Percentiles rank a stretch among this genome's conserved stretches.
These are phyloP conservation scores for Willisornis vidua DNA, from an alignment of 2,113 vertebrate genomes.

Conservation along the genomic window DNA sequence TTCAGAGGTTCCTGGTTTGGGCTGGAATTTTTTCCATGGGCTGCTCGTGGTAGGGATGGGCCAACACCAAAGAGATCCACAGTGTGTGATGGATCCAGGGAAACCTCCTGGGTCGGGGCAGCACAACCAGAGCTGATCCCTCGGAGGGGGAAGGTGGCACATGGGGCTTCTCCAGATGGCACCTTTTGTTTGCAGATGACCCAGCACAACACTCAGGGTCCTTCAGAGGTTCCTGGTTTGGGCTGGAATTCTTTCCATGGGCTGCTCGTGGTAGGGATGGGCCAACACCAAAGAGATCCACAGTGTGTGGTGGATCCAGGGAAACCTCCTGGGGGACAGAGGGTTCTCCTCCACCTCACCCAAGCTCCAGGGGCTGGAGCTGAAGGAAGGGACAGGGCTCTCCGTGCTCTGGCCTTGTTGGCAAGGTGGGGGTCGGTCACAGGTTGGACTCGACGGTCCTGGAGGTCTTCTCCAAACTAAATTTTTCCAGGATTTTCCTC, in stretches of 20 bases:
- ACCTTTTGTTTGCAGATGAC: neutral
- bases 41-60: no score
- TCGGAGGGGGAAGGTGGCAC: neutral
- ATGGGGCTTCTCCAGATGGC: conserved; percentile 31
- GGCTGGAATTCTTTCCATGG: neutral
- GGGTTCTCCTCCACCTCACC: neutral
- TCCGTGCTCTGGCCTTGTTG: no score
- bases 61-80: no score
- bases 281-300: neutral
- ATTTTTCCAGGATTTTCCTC: neutral
- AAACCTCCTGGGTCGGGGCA: conserved; percentile 34
- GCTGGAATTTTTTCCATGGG: no score
- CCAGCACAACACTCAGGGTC: neutral
- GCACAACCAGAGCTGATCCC: neutral
- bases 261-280: neutral
- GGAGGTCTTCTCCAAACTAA: neutral
- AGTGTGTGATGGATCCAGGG: no score
- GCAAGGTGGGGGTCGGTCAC: neutral
- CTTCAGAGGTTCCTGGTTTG: neutral
- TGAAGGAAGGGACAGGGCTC: neutral
- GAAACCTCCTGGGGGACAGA: neutral
- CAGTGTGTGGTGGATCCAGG: neutral
- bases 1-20: no score
- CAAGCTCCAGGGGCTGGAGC: neutral
- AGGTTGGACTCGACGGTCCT: neutral